These are phyloP conservation scores for Ictalurus furcatus DNA, from an alignment of 2,113 vertebrate species.

Conservation along the genomic window DNA sequence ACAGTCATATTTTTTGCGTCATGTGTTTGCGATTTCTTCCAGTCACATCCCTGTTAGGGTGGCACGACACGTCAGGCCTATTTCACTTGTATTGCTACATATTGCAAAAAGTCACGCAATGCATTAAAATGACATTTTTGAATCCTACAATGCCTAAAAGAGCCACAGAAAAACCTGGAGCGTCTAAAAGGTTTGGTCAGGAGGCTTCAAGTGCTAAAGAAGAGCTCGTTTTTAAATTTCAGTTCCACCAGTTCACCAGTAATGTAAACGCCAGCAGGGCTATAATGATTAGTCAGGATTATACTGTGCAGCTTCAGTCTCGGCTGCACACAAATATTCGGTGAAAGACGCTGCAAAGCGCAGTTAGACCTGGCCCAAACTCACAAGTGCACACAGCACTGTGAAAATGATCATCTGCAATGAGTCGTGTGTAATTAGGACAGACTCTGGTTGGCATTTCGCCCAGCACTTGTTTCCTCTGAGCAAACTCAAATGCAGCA, in stretches of 20 bases:
- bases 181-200: background rate
- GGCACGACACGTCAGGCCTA: background rate
- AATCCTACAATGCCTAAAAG: background rate
- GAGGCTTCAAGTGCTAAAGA: background rate
- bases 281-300: background rate
- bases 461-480: conserved; percentile 77
- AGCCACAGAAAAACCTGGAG: background rate
- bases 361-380: conserved; percentile 46
- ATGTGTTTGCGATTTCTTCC: conserved; percentile 8
- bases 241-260: background rate
- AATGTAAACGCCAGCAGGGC: background rate
- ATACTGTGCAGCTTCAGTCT: background rate
- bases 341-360: background rate
- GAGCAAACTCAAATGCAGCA: conserved; percentile 68
- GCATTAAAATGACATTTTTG: background rate
- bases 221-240: background rate
- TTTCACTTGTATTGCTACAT: conserved; percentile 8
- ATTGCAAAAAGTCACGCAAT: background rate
- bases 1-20: background rate
- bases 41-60: background rate
- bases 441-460: conserved; percentile 62
- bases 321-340: background rate
- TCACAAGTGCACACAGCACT: conserved; percentile 63
- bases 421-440: conserved; percentile 72
- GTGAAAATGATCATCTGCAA: conserved; percentile 60